These are phyloP conservation scores for Leuciscus idus DNA, from an alignment of 2,113 vertebrate genomes.

Conservation along the genomic window DNA sequence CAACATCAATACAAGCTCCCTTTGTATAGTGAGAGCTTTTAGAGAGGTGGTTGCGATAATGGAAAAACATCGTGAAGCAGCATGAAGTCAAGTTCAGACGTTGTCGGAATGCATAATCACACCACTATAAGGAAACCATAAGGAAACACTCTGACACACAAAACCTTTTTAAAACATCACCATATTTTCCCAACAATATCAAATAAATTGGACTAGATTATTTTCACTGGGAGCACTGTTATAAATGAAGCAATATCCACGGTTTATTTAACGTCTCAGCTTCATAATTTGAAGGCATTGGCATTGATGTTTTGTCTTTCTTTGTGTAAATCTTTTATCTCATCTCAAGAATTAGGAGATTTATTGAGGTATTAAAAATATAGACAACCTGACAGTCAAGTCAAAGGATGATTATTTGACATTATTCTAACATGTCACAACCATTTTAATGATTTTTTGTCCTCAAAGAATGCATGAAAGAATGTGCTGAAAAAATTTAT, in stretches of 20 bases:
- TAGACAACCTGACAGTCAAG: not conserved
- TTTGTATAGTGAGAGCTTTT: slow-evolving; percentile 24
- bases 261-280: not conserved
- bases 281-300: not conserved
- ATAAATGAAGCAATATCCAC: not conserved
- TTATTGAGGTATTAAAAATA: not conserved
- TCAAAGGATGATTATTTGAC: not conserved
- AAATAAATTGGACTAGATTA: not conserved
- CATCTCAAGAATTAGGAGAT: slow-evolving; percentile 3
- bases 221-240: not conserved
- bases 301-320: not conserved
- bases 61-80: slow-evolving; percentile 10
- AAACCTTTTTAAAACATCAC: slow-evolving; percentile 9
- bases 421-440: not conserved
- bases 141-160: not conserved
- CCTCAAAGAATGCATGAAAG: not conserved
- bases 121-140: not conserved
- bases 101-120: slow-evolving; percentile 29
- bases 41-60: slow-evolving; percentile 18
- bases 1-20: slow-evolving; percentile 31
- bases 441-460: not conserved
- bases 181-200: not conserved
- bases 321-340: not conserved
- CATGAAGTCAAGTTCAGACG: slow-evolving; percentile 14
- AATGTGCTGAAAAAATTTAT: not conserved